These are phyloP conservation scores for Acholoe squamosa DNA, from an alignment of 2,888 invertebrate species.

Conservation along the genomic window DNA sequence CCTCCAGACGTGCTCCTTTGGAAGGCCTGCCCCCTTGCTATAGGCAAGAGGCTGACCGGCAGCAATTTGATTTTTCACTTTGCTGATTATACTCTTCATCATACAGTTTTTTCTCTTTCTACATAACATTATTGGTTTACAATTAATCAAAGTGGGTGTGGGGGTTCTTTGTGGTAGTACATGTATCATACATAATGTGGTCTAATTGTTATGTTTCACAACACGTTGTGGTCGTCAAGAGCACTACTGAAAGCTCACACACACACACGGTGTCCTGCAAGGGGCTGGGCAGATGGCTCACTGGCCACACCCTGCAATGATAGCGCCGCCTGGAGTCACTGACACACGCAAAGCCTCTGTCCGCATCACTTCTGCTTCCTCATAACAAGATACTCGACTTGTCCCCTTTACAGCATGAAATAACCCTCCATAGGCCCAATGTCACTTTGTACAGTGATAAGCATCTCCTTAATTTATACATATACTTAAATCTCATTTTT, in stretches of 20 bases:
- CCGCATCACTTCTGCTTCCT: neutral
- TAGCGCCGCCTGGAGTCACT: slow-evolving; percentile 34
- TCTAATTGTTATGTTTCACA: slow-evolving; percentile 36
- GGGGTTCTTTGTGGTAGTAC: slow-evolving; percentile 38
- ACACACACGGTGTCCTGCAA: slow-evolving; percentile 23
- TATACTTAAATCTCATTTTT: slow-evolving; percentile 9
- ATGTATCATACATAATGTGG: slow-evolving; percentile 42
- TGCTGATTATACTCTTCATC: neutral
- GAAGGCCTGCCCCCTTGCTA: neutral
- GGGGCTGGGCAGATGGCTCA: neutral
- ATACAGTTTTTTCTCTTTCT: neutral
- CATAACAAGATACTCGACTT: neutral
- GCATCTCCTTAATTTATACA: neutral
- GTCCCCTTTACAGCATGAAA: slow-evolving; percentile 7
- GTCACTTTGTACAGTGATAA: neutral
- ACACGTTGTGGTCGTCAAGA: slow-evolving; percentile 51
- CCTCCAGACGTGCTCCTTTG: slow-evolving; percentile 25
- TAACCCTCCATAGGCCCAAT: neutral
- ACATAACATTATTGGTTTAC: neutral
- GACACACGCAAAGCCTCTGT: slow-evolving; percentile 44
- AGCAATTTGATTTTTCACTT: neutral
- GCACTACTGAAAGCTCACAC: slow-evolving; percentile 58
- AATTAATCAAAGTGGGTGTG: slow-evolving; percentile 38
- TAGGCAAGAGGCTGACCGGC: neutral
- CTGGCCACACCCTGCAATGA: neutral